Evolutionary conservation across 1,140 invertebrate genomes (phyloP).

Genomic region (Heliconius congener): DNA sequence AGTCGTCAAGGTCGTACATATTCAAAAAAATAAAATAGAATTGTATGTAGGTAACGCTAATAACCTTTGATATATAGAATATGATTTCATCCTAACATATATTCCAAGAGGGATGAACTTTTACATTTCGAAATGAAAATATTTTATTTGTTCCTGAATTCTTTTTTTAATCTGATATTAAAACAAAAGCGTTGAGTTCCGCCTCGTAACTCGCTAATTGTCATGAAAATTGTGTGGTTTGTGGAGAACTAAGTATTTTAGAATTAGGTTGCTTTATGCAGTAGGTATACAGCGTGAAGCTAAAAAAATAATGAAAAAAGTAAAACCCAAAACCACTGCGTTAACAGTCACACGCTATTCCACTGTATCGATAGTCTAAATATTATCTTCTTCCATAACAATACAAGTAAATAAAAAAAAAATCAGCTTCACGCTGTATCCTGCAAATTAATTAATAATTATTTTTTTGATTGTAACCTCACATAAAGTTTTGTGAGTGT

Average conservation of each 20-base stretch:
- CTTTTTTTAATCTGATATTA: no score
- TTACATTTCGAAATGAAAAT: background rate
- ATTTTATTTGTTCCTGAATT: background rate
- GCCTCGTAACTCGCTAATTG: no score
- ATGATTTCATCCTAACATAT: background rate
- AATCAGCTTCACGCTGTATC: background rate
- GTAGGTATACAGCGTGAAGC: no score
- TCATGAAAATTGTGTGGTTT: no score
- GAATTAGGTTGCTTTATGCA: no score
- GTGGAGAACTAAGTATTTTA: no score
- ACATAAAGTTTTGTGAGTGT: background rate
- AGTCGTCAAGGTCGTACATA: background rate
- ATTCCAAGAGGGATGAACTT: constrained; percentile 3
- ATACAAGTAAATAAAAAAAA: no score
- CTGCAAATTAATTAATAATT: background rate
- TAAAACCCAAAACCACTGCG: no score
- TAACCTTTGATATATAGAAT: background rate
- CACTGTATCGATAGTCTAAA: background rate
- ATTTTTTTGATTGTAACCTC: background rate
- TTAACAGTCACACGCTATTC: no score
- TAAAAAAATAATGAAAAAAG: no score
- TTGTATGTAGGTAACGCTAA: background rate
- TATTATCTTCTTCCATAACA: no score
- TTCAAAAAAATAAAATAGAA: background rate
- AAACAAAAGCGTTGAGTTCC: no score